Percentiles rank a stretch among this genome's conserved stretches.
Evolutionary conservation across 2,888 invertebrate species (phyloP).

Genomic region (Heliconius aoede): DNA sequence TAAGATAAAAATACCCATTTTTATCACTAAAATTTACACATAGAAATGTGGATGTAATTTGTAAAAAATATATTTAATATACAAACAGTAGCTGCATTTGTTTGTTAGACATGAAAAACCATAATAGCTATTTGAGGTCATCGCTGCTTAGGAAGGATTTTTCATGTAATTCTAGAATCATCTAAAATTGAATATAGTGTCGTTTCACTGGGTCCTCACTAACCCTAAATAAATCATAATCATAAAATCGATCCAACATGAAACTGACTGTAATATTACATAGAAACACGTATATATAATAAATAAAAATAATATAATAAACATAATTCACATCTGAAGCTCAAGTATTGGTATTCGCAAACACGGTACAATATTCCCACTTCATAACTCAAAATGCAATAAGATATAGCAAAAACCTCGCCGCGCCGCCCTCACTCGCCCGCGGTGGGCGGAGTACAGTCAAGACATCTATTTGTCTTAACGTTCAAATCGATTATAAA

Average conservation of each 20-base stretch:
- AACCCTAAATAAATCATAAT: not conserved
- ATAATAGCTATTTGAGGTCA: too few relatives aligned
- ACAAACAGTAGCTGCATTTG: too few relatives aligned
- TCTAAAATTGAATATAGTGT: too few relatives aligned
- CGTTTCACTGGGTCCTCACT: too few relatives aligned
- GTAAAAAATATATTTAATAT: too few relatives aligned
- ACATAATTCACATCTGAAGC: slow-evolving; percentile 22
- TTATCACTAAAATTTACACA: too few relatives aligned
- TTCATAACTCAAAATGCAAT: slow-evolving; percentile 48
- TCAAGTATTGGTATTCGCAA: slow-evolving; percentile 31
- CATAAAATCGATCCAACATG: not conserved
- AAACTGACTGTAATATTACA: not conserved
- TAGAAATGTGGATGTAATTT: too few relatives aligned
- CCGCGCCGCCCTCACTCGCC: slow-evolving; percentile 44
- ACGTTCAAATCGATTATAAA: slow-evolving; percentile 38
- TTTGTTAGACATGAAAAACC: too few relatives aligned
- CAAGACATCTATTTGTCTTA: slow-evolving; percentile 44
- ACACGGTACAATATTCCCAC: slow-evolving; percentile 46
- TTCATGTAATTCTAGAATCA: too few relatives aligned
- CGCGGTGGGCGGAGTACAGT: slow-evolving; percentile 47
- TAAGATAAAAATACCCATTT: too few relatives aligned
- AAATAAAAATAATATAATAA: slow-evolving; percentile 17
- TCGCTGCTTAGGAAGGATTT: too few relatives aligned
- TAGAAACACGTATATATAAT: not conserved
- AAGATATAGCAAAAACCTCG: slow-evolving; percentile 42